These are phyloP conservation scores for Aradus depressus DNA, from an alignment of 2,888 invertebrate genomes.

Conservation along the genomic window DNA sequence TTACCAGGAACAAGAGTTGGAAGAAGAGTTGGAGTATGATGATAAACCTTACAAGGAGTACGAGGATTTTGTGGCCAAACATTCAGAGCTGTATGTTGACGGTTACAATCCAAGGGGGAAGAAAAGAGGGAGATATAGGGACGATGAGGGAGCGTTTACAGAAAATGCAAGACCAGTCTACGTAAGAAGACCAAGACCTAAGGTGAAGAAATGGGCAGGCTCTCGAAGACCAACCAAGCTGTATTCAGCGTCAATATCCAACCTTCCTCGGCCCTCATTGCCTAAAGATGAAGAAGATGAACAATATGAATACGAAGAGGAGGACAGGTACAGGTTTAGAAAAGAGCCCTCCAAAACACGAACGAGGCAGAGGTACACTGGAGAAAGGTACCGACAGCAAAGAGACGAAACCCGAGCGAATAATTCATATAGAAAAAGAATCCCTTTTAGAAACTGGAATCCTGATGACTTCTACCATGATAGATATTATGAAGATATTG, in stretches of 20 bases:
- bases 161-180: slow-evolving; percentile 12
- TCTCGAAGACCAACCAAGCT: slow-evolving; percentile 18
- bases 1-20: slow-evolving; percentile 25
- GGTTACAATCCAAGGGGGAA: slow-evolving; percentile 24
- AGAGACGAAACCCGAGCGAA: not conserved
- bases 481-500: slow-evolving; percentile 17
- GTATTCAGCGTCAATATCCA: slow-evolving; percentile 22
- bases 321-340: not conserved
- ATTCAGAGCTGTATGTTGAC: slow-evolving; percentile 26
- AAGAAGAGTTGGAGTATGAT: slow-evolving; percentile 25
- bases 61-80: slow-evolving; percentile 28
- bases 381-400: slow-evolving; percentile 4
- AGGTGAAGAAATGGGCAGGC: not conserved
- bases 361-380: slow-evolving; percentile 14
- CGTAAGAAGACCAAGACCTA: slow-evolving; percentile 7
- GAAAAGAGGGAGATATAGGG: slow-evolving; percentile 1
- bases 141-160: slow-evolving; percentile 5
- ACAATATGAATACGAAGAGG: not conserved
- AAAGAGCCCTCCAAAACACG: slow-evolving; percentile 5
- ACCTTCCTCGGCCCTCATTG: slow-evolving; percentile 17
- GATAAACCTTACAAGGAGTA: slow-evolving; percentile 23
- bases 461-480: slow-evolving; percentile 21
- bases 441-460: not conserved
- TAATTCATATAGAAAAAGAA: not conserved
- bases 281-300: slow-evolving; percentile 22